These are phyloP conservation scores for Hesperia comma DNA, from an alignment of 2,888 invertebrate genomes.

Conservation along the genomic window DNA sequence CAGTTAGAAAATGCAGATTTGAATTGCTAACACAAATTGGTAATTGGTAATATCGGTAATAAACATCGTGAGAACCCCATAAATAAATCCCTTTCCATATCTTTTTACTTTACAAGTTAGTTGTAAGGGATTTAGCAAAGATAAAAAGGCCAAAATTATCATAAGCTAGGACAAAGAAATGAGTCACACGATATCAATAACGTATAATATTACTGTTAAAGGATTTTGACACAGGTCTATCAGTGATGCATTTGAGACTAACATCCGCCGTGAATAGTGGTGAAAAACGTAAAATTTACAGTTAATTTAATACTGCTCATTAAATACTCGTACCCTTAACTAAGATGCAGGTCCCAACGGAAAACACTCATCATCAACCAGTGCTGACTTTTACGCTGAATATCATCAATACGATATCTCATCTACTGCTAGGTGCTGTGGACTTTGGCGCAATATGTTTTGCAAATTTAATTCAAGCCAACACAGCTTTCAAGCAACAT, in stretches of 20 bases:
- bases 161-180: not conserved
- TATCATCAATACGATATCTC: conserved; percentile 42
- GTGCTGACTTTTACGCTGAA: conserved; percentile 39
- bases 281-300: not conserved
- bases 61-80: too few species aligned
- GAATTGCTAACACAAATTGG: too few species aligned
- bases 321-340: not conserved
- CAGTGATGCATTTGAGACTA: not conserved
- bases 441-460: conserved; percentile 42
- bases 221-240: not conserved
- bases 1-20: too few species aligned
- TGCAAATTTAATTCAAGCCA: conserved; percentile 22
- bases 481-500: conserved; percentile 47
- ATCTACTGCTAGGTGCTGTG: conserved; percentile 46
- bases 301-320: not conserved
- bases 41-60: too few species aligned
- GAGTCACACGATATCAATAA: not conserved
- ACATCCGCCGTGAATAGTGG: not conserved
- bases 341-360: conserved; percentile 50
- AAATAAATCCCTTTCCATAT: too few species aligned
- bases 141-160: too few species aligned
- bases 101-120: too few species aligned
- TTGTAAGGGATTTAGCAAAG: too few species aligned
- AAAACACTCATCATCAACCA: conserved; percentile 34
- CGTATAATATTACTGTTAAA: conserved; percentile 7